Evolutionary conservation across 2,797 vertebrate species (phyloP).

Genomic region (Propithecus deckenii): DNA sequence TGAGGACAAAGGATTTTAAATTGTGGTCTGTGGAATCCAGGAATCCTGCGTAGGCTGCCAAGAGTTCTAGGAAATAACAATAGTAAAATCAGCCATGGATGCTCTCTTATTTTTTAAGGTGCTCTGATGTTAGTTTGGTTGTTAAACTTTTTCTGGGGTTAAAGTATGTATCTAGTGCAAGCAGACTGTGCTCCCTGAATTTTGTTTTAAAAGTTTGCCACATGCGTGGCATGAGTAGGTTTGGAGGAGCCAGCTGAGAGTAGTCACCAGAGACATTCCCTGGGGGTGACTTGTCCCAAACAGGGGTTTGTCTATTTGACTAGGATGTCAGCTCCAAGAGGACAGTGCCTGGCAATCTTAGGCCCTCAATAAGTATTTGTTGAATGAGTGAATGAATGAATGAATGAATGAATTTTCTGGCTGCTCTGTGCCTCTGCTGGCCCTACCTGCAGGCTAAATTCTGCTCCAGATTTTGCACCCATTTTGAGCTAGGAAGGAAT

Average conservation of each 20-base stretch:
- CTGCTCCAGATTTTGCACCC: background rate
- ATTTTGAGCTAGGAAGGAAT: background rate
- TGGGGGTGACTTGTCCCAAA: background rate
- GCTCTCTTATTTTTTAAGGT: constrained; percentile 49
- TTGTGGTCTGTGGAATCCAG: constrained; percentile 61
- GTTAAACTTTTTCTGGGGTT: constrained; percentile 56
- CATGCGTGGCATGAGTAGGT: background rate
- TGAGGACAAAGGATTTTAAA: constrained; percentile 69
- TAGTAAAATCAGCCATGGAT: constrained; percentile 36
- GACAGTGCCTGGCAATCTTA: background rate
- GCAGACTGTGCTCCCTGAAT: background rate
- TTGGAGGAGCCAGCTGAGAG: background rate
- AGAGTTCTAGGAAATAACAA: constrained; percentile 57
- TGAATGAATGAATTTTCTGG: background rate
- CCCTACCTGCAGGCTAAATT: background rate
- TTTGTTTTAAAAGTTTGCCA: background rate
- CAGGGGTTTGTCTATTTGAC: background rate
- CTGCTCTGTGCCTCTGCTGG: background rate
- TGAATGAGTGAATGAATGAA: background rate
- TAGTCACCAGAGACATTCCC: background rate
- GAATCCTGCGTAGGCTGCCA: constrained; percentile 42
- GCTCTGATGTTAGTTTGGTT: constrained; percentile 3
- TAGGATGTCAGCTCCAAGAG: background rate
- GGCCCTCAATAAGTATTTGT: background rate
- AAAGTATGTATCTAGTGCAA: background rate